Base-by-base conservation (phyloP, 2,888 invertebrate genomes). In the Anaspis maculata region DNA sequence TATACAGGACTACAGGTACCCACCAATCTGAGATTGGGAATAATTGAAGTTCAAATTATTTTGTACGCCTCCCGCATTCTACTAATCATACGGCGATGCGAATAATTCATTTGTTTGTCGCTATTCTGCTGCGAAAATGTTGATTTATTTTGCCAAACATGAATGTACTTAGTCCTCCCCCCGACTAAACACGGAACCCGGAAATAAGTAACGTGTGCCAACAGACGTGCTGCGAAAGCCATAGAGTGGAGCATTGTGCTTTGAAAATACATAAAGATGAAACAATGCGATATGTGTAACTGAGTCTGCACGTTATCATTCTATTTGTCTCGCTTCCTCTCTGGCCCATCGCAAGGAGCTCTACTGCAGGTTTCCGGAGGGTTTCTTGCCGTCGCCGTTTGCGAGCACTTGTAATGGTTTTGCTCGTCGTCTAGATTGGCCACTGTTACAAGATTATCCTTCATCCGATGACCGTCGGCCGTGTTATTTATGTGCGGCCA, bases 181-280 rank as follows among this genome's bases (percentile, higher is more conserved):
- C 34, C 36, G 38, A 42, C 42, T 44, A 34, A 41, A 44, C 41
- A 50, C 46, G 45, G 42, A 45, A 45, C 38, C 55, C 57, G 63
- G 63, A 63, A 62, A 62, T 61, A 59, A 57, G 55, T 55, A 57
- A 57, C 57, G 58, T 58, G 62, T 57, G 56, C 56, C 54, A 52
- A 46, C 39, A 52, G 49, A 56, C 58, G 57, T 56, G 58, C 55
- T 53, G 50, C 37, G 48, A 48, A 28, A 26, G 34, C 36, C 39
- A 39, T 41, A 39, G 37, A 34, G 27, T 2, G 16, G 40, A 40
- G 41, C 41, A 48, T 38, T 43, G 46, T 48, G 52, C 44, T 56
- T 57, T 51, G 54, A 58, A 61, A 61, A 61, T 56, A 57, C 59
- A 59, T 60, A 59, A 59, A 61, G 61, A 63, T 61, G 56, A 59